Evolutionary conservation across 2,888 invertebrate genomes (phyloP).

Genomic region (Ophion ventricosus): DNA sequence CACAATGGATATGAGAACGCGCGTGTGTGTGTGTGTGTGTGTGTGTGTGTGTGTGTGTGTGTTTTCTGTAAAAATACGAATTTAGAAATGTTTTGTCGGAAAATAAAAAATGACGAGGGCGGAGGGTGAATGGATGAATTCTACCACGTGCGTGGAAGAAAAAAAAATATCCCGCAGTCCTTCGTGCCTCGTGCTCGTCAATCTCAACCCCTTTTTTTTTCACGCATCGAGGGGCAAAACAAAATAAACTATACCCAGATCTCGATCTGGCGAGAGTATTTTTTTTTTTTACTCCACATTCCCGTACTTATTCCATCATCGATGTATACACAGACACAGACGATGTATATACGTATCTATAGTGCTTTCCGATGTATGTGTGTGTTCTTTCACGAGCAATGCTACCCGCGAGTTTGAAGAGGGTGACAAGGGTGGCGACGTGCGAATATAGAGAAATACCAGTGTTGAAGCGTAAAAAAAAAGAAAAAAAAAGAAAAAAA

Average conservation of each 20-base stretch:
- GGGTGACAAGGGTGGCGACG: constrained; percentile 51
- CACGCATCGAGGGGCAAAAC: constrained; percentile 39
- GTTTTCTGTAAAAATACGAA: background rate
- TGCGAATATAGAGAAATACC: constrained; percentile 24
- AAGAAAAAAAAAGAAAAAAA: constrained; percentile 29
- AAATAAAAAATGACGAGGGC: background rate
- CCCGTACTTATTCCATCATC: background rate
- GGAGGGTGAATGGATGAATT: background rate
- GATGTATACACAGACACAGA: background rate
- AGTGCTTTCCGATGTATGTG: constrained; percentile 15
- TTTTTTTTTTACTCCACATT: background rate
- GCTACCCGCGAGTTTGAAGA: constrained; percentile 40
- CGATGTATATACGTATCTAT: background rate
- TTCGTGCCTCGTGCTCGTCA: constrained; percentile 36
- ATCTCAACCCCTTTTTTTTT: constrained; percentile 54
- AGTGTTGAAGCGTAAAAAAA: constrained; percentile 25
- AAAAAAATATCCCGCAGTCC: background rate
- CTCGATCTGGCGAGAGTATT: constrained; percentile 22
- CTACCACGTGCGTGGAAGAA: background rate
- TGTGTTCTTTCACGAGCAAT: constrained; percentile 20
- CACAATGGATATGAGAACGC: background rate
- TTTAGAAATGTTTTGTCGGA: background rate
- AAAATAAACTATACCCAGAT: constrained; percentile 43
- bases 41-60: no score
- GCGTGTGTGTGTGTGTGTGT: no score